Evolutionary conservation across 2,113 vertebrate genomes (phyloP), one percentile per base, ranked within the genome.

Genomic region (Irena cyanogastra): DNA sequence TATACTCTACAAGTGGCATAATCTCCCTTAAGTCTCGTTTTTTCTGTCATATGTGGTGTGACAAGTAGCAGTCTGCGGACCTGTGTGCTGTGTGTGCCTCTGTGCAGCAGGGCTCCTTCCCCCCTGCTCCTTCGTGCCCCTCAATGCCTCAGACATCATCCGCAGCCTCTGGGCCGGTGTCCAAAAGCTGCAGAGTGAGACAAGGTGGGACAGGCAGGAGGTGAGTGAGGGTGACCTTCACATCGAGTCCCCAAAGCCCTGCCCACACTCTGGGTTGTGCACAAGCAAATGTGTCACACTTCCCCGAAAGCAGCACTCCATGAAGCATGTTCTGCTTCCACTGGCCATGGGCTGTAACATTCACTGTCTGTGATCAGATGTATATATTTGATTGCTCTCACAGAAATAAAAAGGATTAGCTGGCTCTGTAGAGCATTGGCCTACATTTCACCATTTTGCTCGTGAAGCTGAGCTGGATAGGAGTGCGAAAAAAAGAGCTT

Each of bases 21-120:
- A 79, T 41, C 83, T 91, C 86, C 65, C 56, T 61, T 35, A 56
- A 65, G 64, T 66, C 88, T 91, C 1, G 0, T 75, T 65, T 77
- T 54, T 45, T 85, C 70, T 7, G 1, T 70, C 47, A 17, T 24
- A 42, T 0, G 0, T 20, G 27, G 4, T 23, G 31, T 57, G 70
- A 54, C 21, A 50, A 78, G 59, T 5, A 47, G 59, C 47, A 80
- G 63, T 3, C 28, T 14, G 16, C 30, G 37, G 26, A 85, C 54
- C 30, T 22, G 18, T 2, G 7, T 39, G 42, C 52, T 64, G 33
- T 1, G 1, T 2, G 10, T 76, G 41, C 47, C 47, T 52, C 66
- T 64, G 31, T 27, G 44, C 2, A 1, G 57, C 47, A 30, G 31
- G 44, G 16, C 52, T 64, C 35, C 63, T 56, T 35, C 37, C 31